Evolutionary conservation across 2,888 invertebrate genomes (phyloP).

Genomic region (Folsomia candida): DNA sequence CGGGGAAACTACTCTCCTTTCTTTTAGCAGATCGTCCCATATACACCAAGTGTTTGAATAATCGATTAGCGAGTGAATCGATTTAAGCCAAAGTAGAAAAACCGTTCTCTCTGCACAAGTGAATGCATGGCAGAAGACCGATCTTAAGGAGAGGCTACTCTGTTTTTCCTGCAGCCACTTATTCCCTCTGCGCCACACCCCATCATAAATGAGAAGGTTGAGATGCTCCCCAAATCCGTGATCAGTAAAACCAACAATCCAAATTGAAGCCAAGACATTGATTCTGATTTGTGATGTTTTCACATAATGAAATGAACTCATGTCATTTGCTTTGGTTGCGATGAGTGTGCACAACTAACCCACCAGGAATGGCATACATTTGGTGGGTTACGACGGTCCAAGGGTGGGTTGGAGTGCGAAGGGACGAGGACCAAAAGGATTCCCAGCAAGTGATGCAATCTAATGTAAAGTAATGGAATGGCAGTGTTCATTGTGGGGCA

Average conservation of each 20-base stretch:
- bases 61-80: not conserved
- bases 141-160: too few species aligned
- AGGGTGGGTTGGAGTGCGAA: not conserved
- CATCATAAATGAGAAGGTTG: too few species aligned
- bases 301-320: not conserved
- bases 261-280: not conserved
- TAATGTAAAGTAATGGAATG: not conserved
- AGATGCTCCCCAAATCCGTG: too few species aligned
- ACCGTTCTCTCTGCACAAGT: not conserved
- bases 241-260: too few species aligned
- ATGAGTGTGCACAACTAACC: not conserved
- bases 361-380: not conserved
- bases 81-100: not conserved
- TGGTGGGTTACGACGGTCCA: too few species aligned
- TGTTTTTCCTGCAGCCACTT: too few species aligned
- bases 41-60: slow-evolving; percentile 5
- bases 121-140: not conserved
- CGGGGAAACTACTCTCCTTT: not conserved
- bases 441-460: not conserved
- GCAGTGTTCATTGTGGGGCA: not conserved
- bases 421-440: not conserved
- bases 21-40: not conserved
- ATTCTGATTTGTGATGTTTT: slow-evolving; percentile 4
- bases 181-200: too few species aligned
- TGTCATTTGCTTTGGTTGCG: not conserved